Evolutionary conservation across 2,888 invertebrate genomes (phyloP).

Genomic region (Gryllus longicercus): DNA sequence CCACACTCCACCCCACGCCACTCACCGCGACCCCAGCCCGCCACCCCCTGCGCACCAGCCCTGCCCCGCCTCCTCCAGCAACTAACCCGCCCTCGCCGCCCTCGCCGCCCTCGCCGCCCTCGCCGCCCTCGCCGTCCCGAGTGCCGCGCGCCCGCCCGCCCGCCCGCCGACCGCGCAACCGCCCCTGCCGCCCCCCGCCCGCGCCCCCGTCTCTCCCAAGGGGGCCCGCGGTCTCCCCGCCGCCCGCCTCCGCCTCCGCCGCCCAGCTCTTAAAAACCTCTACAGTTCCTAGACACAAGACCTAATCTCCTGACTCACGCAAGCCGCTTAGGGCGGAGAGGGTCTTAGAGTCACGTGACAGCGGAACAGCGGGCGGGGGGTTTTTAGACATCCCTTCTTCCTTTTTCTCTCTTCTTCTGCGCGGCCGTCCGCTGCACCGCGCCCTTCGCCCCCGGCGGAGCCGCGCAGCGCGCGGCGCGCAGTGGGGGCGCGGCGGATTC

Average conservation of each 20-base stretch:
- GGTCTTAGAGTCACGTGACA: constrained; percentile 17
- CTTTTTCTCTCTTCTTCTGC: not conserved
- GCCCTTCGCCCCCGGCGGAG: not conserved
- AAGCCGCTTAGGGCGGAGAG: constrained; percentile 25
- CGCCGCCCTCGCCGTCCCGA: not conserved
- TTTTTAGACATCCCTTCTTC: not conserved
- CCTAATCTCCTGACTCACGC: constrained; percentile 29
- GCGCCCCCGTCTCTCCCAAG: not conserved
- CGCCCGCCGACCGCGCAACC: not conserved
- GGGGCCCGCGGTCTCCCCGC: not conserved
- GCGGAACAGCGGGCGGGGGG: constrained; percentile 1
- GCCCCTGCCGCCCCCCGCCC: not conserved
- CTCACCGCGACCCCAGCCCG: too few species aligned
- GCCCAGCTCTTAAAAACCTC: constrained; percentile 28
- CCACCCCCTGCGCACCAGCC: too few species aligned
- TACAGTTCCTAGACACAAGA: constrained; percentile 24
- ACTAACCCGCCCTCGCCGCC: too few species aligned
- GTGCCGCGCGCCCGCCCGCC: not conserved
- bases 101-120: too few species aligned
- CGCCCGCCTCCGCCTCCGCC: not conserved
- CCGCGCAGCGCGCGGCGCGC: too few species aligned
- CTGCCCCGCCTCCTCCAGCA: too few species aligned
- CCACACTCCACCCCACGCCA: too few species aligned
- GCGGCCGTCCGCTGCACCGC: not conserved
- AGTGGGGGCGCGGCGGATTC: too few species aligned